Conservation (phyloP, 2,797 vertebrate genomes). For the Muscicapa striata region DNA sequence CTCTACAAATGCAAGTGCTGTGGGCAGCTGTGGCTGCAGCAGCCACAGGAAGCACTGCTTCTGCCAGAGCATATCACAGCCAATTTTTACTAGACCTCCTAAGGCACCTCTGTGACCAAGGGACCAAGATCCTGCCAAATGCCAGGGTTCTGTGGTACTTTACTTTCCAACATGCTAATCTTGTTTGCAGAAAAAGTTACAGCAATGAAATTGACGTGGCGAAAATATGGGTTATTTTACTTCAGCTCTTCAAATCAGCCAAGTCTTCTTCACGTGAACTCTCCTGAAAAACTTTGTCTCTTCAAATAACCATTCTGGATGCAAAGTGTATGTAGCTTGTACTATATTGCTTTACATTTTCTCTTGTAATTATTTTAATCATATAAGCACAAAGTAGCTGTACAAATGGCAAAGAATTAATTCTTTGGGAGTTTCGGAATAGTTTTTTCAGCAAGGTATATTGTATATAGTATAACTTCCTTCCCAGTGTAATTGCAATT, state of each 20-base stretch:
- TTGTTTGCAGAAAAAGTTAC: neutral
- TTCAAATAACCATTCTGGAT: neutral
- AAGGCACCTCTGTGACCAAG: neutral
- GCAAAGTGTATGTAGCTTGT: neutral
- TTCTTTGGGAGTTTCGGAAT: neutral
- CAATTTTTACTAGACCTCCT: neutral
- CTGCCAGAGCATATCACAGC: neutral
- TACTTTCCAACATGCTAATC: neutral
- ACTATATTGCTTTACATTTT: neutral
- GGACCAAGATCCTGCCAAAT: neutral
- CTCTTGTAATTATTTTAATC: neutral
- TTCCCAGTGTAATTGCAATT: constrained; percentile 27
- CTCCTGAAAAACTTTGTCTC: neutral
- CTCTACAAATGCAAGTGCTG: neutral
- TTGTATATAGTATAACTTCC: constrained; percentile 24
- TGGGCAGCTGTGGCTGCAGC: neutral
- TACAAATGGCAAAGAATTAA: neutral
- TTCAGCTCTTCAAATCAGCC: neutral
- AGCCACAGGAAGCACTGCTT: neutral
- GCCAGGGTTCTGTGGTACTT: neutral
- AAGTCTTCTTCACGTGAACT: neutral
- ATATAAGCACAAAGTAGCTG: neutral
- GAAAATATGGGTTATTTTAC: neutral
- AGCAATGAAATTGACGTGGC: neutral
- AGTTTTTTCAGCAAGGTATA: neutral